phyloP scores from a whole-genome alignment of 2,888 invertebrate species.

The Erebia aethiops region DNA sequence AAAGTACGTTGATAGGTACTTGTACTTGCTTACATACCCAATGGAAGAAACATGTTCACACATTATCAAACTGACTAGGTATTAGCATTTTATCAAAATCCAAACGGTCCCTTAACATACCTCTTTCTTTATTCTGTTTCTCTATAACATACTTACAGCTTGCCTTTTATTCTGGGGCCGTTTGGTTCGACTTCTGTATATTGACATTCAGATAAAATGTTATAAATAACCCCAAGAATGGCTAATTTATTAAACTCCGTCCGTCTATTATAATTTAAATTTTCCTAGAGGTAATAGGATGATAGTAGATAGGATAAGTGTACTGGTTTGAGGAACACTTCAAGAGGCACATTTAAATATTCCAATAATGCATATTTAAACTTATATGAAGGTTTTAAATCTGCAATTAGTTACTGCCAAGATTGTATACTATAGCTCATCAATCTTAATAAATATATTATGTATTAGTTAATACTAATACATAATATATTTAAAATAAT shows the following conservation, averaged over 20 bases:
- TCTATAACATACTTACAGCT: neutral
- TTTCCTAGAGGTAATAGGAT: too few relatives aligned
- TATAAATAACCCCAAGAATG: neutral
- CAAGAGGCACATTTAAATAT: too few relatives aligned
- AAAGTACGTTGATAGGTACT: neutral
- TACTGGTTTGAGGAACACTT: too few relatives aligned
- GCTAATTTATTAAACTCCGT: neutral
- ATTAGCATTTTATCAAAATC: slow-evolving; percentile 2
- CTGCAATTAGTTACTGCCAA: too few relatives aligned
- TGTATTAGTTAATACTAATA: too few relatives aligned
- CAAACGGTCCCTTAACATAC: neutral
- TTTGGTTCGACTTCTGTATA: neutral
- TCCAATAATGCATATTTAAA: too few relatives aligned
- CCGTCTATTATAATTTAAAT: too few relatives aligned
- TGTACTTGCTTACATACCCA: slow-evolving; percentile 37
- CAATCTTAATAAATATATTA: too few relatives aligned
- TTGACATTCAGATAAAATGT: neutral
- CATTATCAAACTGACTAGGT: slow-evolving; percentile 1
- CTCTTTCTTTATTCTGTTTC: neutral
- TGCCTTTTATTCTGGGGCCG: slow-evolving; percentile 2
- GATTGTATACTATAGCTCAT: too few relatives aligned
- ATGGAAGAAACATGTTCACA: slow-evolving; percentile 20
- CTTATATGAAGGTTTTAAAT: too few relatives aligned
- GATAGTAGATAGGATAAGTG: too few relatives aligned
- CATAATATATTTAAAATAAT: too few relatives aligned